Percentiles rank a stretch among this genome's conserved stretches.
Evolutionary conservation across 2,797 vertebrate species (phyloP).

Genomic region (Sebastolobus altivelis): DNA sequence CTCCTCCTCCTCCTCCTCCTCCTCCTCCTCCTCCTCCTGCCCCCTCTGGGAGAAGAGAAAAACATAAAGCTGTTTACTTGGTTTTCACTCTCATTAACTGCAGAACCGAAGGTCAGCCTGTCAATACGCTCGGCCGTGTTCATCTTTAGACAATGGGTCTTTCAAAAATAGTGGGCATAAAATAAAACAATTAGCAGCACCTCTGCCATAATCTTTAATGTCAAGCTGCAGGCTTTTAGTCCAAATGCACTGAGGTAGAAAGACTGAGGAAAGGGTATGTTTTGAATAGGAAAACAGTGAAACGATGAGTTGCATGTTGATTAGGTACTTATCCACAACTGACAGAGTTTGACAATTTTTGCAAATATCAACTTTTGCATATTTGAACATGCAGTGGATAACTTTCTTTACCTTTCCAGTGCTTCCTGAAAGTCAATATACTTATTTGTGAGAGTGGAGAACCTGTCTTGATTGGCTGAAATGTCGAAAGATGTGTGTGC

Average conservation of each 20-base stretch:
- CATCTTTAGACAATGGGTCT: slow-evolving; percentile 40
- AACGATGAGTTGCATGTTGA: slow-evolving; percentile 55
- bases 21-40: slow-evolving; percentile 11
- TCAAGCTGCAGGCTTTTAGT: slow-evolving; percentile 34
- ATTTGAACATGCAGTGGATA: slow-evolving; percentile 29
- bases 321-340: slow-evolving; percentile 40
- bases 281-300: slow-evolving; percentile 40
- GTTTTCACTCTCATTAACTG: slow-evolving; percentile 68
- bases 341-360: slow-evolving; percentile 32
- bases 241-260: slow-evolving; percentile 40
- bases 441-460: not conserved
- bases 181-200: slow-evolving; percentile 34
- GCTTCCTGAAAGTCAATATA: slow-evolving; percentile 2
- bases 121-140: slow-evolving; percentile 32
- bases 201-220: slow-evolving; percentile 58
- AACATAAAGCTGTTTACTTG: slow-evolving; percentile 59
- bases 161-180: slow-evolving; percentile 43
- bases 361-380: slow-evolving; percentile 69
- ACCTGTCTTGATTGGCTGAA: not conserved
- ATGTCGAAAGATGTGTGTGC: not conserved
- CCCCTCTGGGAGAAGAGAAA: slow-evolving; percentile 36
- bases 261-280: slow-evolving; percentile 38
- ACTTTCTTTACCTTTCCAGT: not conserved
- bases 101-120: slow-evolving; percentile 65
- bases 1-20: slow-evolving; percentile 26